phyloP scores from a whole-genome alignment of 2,113 vertebrate genomes.

The Rynchops niger region DNA sequence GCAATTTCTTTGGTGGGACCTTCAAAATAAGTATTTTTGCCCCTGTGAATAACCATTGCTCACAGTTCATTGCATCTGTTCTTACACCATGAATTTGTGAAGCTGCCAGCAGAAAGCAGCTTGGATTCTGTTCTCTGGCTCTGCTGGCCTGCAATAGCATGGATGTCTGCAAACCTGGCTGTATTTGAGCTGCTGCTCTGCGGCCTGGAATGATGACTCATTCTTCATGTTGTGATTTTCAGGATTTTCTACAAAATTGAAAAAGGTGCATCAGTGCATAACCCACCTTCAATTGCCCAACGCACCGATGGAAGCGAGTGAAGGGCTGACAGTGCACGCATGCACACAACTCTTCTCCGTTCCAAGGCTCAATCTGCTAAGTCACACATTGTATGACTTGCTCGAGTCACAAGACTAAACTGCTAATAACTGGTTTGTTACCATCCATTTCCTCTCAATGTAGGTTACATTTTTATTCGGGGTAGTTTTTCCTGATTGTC shows the following conservation, averaged over 20 bases:
- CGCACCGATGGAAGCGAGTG: not conserved
- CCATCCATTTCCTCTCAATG: not conserved
- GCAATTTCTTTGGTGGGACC: not conserved
- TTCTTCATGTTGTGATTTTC: not conserved
- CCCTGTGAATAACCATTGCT: fast-evolving
- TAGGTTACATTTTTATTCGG: not conserved
- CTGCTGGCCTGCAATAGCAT: not conserved
- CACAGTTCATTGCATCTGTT: not conserved
- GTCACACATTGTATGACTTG: not conserved
- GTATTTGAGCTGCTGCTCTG: not conserved
- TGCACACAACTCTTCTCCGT: not conserved
- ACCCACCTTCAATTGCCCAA: not conserved
- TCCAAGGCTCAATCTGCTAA: not conserved
- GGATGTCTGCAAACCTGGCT: not conserved
- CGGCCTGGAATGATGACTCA: not conserved
- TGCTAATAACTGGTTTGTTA: not conserved
- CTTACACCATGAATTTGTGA: not conserved
- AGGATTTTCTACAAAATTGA: not conserved
- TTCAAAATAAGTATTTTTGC: not conserved
- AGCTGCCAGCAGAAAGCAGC: not conserved
- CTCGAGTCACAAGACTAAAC: not conserved
- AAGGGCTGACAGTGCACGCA: not conserved
- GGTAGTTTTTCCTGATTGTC: not conserved
- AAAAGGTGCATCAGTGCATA: not conserved
- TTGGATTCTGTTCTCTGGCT: not conserved